These are phyloP conservation scores for Atrichornis clamosus DNA, from an alignment of 2,113 vertebrate species.

Conservation along the genomic window DNA sequence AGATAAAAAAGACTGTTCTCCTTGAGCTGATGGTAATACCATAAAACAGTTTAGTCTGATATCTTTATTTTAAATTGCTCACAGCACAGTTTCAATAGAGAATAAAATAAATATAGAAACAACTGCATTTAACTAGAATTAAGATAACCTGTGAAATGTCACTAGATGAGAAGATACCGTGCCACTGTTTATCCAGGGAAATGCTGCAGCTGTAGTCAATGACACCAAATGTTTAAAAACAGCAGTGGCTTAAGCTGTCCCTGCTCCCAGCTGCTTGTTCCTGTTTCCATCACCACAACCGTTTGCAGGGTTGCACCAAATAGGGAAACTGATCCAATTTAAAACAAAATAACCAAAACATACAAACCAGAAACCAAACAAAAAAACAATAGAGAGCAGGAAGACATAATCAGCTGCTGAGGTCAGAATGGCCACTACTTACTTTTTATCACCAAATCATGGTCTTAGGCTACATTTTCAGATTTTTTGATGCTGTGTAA, in stretches of 20 bases:
- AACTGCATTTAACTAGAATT: not conserved
- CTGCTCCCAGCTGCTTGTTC: not conserved
- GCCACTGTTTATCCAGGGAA: not conserved
- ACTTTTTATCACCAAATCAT: not conserved
- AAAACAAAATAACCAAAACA: not conserved
- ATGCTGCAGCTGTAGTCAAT: not conserved
- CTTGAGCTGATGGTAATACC: not conserved
- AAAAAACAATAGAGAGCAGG: not conserved
- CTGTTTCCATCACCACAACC: not conserved
- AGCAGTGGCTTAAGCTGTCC: not conserved
- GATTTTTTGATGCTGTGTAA: not conserved
- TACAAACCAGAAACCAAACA: not conserved
- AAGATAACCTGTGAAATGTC: not conserved
- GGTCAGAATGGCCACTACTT: not conserved
- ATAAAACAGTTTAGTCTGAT: not conserved
- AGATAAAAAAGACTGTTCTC: not conserved
- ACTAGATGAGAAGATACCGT: not conserved
- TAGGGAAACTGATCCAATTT: not conserved
- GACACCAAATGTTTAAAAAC: not conserved
- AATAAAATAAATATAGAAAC: not conserved
- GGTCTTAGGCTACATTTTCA: not conserved
- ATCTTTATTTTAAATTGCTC: slow-evolving; percentile 10
- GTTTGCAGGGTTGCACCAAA: not conserved
- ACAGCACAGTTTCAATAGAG: not conserved
- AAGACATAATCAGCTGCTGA: not conserved